Base-by-base conservation (phyloP, 2,888 invertebrate genomes). In the Melikaiella ostensackeni region DNA sequence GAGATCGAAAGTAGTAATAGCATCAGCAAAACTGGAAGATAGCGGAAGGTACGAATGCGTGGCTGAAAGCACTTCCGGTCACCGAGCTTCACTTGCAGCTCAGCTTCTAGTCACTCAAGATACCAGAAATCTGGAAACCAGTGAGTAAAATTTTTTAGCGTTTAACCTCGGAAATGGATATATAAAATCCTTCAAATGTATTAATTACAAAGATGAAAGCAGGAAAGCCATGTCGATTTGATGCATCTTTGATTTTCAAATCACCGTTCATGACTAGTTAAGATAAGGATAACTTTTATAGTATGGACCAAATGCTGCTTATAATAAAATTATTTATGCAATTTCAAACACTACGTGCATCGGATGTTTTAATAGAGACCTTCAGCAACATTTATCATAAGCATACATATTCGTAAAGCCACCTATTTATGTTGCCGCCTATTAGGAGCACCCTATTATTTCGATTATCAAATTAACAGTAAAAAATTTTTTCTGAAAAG, bases 1-100 rank as follows among this genome's bases (percentile, higher is more conserved):
- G 93, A 95, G 95, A 94, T 96, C 97, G 93, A 95, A 95, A 92
- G 94, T 97, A 92, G 95, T 95, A 91, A 96, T 97, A 93, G 94
- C 94, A 90, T 94, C 95, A 89, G 95, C 95, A 88, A 94, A 94
- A 89, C 94, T 93, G 87, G 94, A 95, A 91, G 96, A 97, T 93
- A 94, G 94, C 86, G 97, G 96, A 89, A 93, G 93, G 88, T 97
- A 97, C 93, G 96, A 96, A 92, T 97, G 97, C 92, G 93, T 96
- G 88, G 96, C 96, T 82, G 95, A 95, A 90, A 95, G 95, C 84
- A 94, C 94, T 82, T 93, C 94, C 84, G 94, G 94, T 80, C 93
- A 94, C 81, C 92, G 93, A 79, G 94, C 94, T 83, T 91, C 93
- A 80, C 92, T 93, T 76, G 89, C 92, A 78, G 93, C 94, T 86